Evolutionary conservation across 2,797 vertebrate species (phyloP).

Genomic region (Malurus splendens): DNA sequence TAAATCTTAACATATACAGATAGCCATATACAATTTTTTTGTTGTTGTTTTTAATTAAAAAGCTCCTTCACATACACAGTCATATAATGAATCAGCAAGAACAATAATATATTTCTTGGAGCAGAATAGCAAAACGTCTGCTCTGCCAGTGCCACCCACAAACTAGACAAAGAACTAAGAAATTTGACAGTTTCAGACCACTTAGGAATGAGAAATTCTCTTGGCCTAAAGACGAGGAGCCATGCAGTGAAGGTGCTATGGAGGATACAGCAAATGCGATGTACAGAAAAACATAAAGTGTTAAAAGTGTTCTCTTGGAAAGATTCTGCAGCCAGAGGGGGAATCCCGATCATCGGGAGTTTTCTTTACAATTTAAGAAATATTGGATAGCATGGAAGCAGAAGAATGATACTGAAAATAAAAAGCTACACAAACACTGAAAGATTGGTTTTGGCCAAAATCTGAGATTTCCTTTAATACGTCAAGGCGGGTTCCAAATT

Average conservation of each 20-base stretch:
- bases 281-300: neutral
- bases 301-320: neutral
- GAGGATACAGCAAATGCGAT: neutral
- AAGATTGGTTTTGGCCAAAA: neutral
- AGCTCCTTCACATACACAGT: conserved; percentile 48
- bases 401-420: neutral
- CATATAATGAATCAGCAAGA: conserved; percentile 40
- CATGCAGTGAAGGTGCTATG: conserved; percentile 6
- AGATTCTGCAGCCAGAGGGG: neutral
- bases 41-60: conserved; percentile 12
- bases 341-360: neutral
- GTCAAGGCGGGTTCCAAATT: neutral
- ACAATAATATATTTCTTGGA: conserved; percentile 11
- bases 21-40: neutral
- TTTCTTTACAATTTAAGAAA: neutral
- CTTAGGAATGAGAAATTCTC: neutral
- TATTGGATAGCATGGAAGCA: neutral
- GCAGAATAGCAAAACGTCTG: conserved; percentile 10
- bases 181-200: conserved; percentile 12
- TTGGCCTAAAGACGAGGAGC: neutral
- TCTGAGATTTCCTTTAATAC: neutral
- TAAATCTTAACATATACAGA: conserved; percentile 29
- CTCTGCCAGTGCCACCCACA: conserved; percentile 39
- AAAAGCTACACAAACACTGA: neutral
- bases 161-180: conserved; percentile 16